Percentiles rank a stretch among this genome's conserved stretches.
phyloP scores from a whole-genome alignment of 2,113 vertebrate species.

The Glaucomys volans region DNA sequence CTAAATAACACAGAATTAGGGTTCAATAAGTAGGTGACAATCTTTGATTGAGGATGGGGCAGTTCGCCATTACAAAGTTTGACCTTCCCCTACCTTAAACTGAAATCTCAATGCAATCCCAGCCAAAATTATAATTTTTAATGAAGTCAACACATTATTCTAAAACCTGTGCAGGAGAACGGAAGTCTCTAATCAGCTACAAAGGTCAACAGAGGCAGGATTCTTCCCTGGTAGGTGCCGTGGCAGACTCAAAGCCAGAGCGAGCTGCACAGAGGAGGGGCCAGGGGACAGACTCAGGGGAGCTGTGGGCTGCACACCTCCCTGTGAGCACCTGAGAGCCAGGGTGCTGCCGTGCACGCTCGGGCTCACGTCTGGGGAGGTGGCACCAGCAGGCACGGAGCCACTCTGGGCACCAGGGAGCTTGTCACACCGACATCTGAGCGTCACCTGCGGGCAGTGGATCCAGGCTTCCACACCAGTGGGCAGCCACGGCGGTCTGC shows the following conservation, averaged over 20 bases:
- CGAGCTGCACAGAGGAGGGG: fast-evolving
- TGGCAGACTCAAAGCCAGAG: fast-evolving
- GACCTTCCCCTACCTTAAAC: not conserved
- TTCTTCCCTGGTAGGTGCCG: fast-evolving
- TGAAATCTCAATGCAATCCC: not conserved
- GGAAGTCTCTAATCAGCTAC: not conserved
- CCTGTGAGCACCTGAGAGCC: fast-evolving
- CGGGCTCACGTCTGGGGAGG: too few relatives aligned
- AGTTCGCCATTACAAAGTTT: not conserved
- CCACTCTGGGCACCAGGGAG: fast-evolving
- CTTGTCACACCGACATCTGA: fast-evolving
- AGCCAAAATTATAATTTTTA: not conserved
- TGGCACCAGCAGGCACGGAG: fast-evolving
- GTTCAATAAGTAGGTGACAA: not conserved
- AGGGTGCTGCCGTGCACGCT: too few relatives aligned
- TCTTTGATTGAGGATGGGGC: not conserved
- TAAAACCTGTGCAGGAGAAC: not conserved
- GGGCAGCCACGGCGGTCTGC: fast-evolving
- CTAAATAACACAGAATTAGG: not conserved
- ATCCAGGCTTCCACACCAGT: fast-evolving
- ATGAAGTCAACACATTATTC: not conserved
- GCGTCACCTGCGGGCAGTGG: fast-evolving
- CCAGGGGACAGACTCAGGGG: fast-evolving
- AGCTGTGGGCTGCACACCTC: fast-evolving
- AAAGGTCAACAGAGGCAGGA: not conserved